These are phyloP conservation scores for Amphiprion clarkii DNA, from an alignment of 2,797 vertebrate species.

Conservation along the genomic window DNA sequence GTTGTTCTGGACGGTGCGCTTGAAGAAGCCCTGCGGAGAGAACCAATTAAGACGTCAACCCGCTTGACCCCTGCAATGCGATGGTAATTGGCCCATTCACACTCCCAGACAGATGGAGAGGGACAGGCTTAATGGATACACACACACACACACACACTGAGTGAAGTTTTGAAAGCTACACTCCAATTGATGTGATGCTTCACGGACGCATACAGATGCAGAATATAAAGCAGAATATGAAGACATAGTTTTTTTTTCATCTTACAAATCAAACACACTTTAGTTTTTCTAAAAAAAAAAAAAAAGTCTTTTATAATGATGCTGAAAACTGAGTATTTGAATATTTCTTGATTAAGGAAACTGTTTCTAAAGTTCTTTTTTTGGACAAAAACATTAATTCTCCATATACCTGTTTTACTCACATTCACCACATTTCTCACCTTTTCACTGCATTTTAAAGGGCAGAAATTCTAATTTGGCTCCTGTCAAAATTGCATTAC, in stretches of 20 bases:
- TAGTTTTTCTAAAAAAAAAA: neutral
- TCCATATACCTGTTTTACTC: neutral
- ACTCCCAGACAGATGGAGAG: constrained; percentile 76
- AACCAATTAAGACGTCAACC: constrained; percentile 87
- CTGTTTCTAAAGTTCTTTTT: too few relatives aligned
- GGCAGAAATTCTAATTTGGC: constrained; percentile 21
- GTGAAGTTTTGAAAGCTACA: constrained; percentile 42
- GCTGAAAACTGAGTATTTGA: neutral
- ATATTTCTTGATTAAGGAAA: neutral
- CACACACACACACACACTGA: constrained; percentile 44
- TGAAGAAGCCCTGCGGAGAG: constrained; percentile 96
- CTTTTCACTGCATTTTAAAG: constrained; percentile 15
- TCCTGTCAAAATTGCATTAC: constrained; percentile 40
- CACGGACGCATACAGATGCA: constrained; percentile 11
- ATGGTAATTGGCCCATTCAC: constrained; percentile 85
- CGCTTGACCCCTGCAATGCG: constrained; percentile 80
- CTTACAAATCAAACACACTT: neutral
- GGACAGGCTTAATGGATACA: constrained; percentile 65
- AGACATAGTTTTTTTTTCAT: constrained; percentile 1
- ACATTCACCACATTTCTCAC: neutral
- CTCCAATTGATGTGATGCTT: constrained; percentile 18
- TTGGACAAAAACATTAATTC: neutral
- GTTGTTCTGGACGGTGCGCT: constrained; percentile 99
- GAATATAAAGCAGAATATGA: constrained; percentile 6
- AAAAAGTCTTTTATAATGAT: neutral